Base-by-base conservation (phyloP, 2,888 invertebrate genomes). In the Neria commutata region DNA sequence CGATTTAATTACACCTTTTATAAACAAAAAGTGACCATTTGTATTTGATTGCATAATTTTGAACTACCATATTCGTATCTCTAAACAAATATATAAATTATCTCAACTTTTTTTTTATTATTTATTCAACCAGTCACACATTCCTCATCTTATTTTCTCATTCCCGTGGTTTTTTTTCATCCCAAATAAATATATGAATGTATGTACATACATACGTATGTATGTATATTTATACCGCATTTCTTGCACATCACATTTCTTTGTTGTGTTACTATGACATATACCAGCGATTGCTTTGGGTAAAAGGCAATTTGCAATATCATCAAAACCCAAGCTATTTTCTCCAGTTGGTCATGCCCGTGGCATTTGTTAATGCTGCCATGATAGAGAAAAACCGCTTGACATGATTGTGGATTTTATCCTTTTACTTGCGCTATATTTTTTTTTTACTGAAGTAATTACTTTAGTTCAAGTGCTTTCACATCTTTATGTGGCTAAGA, bases 221-320 rank as follows among this genome's bases (percentile, higher is more conserved):
- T 29, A 11, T 8, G 11, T 29, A 6, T 29, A 11, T 29, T 29
- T 29, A 29, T 29, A 29, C 11, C 29, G 46, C 17, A 19, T 29
- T 46, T 33, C 23, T 16, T 34, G 8, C 19, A 16, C 11, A 14
- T 21, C 19, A 29, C 25, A 3, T 10, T 42, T 23, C 45, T 14
- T 53, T 14, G 5, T 25, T 26, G 14, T 16, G 10, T 4, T 45
- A 17, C 16, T 23, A 24, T 33, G 10, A 8, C 17, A n/a, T 3
- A 11, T 45, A 53, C 26, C 42, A 24, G 10, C 29, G 19, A 5
- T 45, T 54, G 33, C 34, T 19, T 54, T 23, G 46, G 46, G 52
- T 52, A 42, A 19, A 54, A 55, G 42, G 56, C 49, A 42, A 50
- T 50, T 56, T 50, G n/a, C 45, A 42, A 16, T 40, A 50, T 45